Conservation (phyloP, 2,113 vertebrate genomes). For the Astur gentilis region DNA sequence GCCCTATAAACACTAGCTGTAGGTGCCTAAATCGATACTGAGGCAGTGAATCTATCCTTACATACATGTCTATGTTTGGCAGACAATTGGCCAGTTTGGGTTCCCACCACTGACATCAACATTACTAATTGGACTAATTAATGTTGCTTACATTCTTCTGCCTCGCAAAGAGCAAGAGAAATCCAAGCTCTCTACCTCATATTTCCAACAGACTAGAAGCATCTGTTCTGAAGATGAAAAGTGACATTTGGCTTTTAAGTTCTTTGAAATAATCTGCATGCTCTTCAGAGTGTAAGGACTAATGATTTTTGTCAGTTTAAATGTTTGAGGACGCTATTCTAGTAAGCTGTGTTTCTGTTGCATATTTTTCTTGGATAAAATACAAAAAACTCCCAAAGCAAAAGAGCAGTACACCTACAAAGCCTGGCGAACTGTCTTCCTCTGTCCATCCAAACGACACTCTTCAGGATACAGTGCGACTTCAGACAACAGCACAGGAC, state of each 20-base stretch:
- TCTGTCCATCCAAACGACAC: background rate
- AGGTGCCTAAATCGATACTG: background rate
- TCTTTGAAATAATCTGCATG: background rate
- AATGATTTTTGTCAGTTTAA: background rate
- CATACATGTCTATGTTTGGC: fast-evolving
- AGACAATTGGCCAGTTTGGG: background rate
- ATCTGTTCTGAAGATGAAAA: background rate
- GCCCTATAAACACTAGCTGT: background rate
- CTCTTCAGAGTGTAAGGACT: background rate
- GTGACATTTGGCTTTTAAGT: background rate
- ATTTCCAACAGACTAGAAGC: background rate
- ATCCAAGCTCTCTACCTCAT: background rate
- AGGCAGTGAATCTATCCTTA: background rate
- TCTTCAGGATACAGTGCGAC: background rate
- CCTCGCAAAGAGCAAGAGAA: background rate
- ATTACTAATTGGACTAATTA: background rate
- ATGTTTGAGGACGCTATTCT: background rate
- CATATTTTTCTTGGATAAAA: background rate
- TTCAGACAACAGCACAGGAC: background rate
- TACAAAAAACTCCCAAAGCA: background rate
- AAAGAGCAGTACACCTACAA: background rate
- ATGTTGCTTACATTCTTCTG: background rate
- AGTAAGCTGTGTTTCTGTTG: background rate
- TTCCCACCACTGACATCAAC: background rate
- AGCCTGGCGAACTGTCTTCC: background rate